Conservation (phyloP, 2,113 vertebrate genomes). For the cattle (Bos taurus) region ARS-UCD2.0 NC_037332.1:88413001-88413500, state of each 20-base stretch:
- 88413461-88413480: neutral
- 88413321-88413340: neutral
- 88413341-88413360: neutral
- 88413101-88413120: constrained; percentile 1
- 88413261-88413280: neutral
- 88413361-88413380: neutral
- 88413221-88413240: neutral
- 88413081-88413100: constrained; percentile 69
- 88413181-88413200: neutral
- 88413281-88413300: neutral
- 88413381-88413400: neutral
- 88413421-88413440: neutral
- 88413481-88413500: neutral
- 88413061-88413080: constrained; percentile 47
- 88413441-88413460: neutral
- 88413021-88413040: constrained; percentile 27
- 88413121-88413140: neutral
- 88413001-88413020: neutral
- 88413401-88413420: neutral
- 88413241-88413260: neutral
- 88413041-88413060: constrained; percentile 56
- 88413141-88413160: neutral
- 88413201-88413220: neutral
- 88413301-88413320: neutral
- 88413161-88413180: neutral